Evolutionary conservation across 1,140 invertebrate genomes (phyloP).

Genomic region (Cepaea nemoralis): DNA sequence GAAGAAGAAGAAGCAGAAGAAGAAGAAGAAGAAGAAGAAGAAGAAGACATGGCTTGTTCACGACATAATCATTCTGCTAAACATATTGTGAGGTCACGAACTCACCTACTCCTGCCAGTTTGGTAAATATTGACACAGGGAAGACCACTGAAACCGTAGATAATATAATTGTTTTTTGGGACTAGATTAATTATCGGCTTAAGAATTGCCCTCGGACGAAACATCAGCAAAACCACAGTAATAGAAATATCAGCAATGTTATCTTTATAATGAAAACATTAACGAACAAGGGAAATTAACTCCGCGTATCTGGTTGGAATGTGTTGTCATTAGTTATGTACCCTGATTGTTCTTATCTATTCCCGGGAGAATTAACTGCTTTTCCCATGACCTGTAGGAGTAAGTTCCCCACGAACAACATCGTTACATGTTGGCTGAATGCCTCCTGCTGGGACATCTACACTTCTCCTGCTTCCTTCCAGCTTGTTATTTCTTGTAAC

Average conservation of each 20-base stretch:
- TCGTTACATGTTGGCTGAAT: background rate
- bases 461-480: background rate
- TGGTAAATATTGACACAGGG: no score
- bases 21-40: no score
- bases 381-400: background rate
- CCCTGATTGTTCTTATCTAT: background rate
- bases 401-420: background rate
- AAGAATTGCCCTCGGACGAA: background rate
- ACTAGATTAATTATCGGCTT: no score
- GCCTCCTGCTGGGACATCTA: background rate
- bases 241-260: background rate
- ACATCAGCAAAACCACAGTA: background rate
- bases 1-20: no score
- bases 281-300: background rate
- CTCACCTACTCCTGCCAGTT: no score
- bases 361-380: background rate
- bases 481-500: constrained; percentile 1
- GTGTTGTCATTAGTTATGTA: background rate
- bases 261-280: background rate
- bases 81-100: no score
- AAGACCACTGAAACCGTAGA: no score
- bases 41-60: no score
- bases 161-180: no score
- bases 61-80: no score
- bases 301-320: background rate